Base-by-base conservation (phyloP, 2,888 invertebrate species). In the Argyresthia albistria region DNA sequence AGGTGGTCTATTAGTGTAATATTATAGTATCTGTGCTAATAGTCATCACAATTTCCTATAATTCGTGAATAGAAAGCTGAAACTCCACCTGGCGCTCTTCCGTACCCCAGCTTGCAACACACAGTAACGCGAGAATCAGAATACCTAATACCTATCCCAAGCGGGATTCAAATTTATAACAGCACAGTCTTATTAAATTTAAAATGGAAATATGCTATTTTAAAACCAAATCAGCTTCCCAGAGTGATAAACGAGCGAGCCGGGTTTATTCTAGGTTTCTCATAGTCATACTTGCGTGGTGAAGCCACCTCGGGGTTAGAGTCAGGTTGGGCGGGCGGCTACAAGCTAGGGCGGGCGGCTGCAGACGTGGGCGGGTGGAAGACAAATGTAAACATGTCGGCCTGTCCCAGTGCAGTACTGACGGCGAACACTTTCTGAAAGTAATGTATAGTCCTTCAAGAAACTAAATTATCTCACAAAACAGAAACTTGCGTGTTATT, bases 241-340 rank as follows among this genome's bases (percentile, higher is more conserved):
- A 15, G 67, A 68, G 63, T 76, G 73, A 77, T 70, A 73, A 73
- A 78, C 69, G 71, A 69, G 72, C 73, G 70, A 70, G 68, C 68
- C 75, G 76, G 78, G 77, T 76, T 77, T 76, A 16, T 15, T 50
- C 50, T 43, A 43, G 43, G 42, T 14, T 37, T 48, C 37, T 48
- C 37, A 48, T 48, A 25, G 45, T n/a, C 43, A 14, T 10, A 11
- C 16, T 25, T 25, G 25, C 25, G 25, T 25, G 25, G 25, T 25
- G 25, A 25, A 6, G 25, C 25, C 25, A 2, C 25, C 25, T 25
- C 25, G 25, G 25, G 45, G 15, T 8, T 45, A 9, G 45, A 14
- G 45, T 10, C 14, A 16, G 10, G 45, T 10, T 45, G 45, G 45
- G 45, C 12, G 16, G 14, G 45, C 14, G 16, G 45, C 16, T 16